Conservation (phyloP, 2,888 invertebrate species). For the Apomyelois bistriatella region DNA sequence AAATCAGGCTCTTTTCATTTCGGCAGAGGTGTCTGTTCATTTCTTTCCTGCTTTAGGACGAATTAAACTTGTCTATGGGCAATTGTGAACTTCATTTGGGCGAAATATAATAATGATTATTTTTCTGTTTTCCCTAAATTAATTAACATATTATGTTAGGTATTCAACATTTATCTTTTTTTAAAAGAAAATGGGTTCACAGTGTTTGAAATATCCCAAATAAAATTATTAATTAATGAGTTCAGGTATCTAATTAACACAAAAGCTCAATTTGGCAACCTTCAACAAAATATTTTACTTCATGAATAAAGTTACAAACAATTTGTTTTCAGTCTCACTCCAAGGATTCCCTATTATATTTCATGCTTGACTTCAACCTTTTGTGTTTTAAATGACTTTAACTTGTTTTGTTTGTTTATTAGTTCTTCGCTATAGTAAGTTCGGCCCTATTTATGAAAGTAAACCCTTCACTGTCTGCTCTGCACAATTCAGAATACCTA, state of each 20-base stretch:
- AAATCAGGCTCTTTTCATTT: slow-evolving; percentile 75
- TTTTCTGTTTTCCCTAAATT: slow-evolving; percentile 17
- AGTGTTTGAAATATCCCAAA: too few relatives aligned
- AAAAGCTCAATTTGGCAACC: slow-evolving; percentile 2
- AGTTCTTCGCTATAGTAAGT: background rate
- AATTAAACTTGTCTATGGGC: slow-evolving; percentile 69
- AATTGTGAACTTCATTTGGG: slow-evolving; percentile 47
- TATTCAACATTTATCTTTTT: too few relatives aligned
- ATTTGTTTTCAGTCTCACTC: background rate
- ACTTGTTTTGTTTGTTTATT: background rate
- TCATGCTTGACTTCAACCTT: background rate
- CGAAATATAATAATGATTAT: slow-evolving; percentile 39
- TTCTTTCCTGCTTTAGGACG: slow-evolving; percentile 58
- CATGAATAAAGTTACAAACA: background rate
- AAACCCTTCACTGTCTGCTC: too few relatives aligned
- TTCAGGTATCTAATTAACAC: too few relatives aligned
- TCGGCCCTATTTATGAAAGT: too few relatives aligned
- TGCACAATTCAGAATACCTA: too few relatives aligned
- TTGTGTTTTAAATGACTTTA: background rate
- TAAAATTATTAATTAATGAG: too few relatives aligned
- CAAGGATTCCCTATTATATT: background rate
- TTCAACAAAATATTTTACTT: background rate
- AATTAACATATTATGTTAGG: background rate
- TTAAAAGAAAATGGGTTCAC: too few relatives aligned
- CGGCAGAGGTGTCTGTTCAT: slow-evolving; percentile 69